phyloP scores from a whole-genome alignment of 2,113 vertebrate species.

The Lanius ludovicianus region DNA sequence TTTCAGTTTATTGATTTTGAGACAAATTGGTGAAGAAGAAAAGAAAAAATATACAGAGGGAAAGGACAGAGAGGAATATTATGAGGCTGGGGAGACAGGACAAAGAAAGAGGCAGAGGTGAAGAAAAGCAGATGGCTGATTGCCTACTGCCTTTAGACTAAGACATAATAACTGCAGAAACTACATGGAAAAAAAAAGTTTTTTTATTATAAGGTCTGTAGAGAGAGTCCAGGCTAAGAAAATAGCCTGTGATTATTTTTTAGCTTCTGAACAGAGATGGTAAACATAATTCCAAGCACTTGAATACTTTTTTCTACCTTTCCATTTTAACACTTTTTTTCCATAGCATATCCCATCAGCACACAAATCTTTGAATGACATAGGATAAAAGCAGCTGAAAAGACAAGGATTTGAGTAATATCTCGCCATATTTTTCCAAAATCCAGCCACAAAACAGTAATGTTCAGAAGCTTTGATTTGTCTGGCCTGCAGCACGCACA shows the following conservation, averaged over 20 bases:
- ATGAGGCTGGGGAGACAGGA: not conserved
- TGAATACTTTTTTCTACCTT: not conserved
- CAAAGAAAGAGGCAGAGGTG: not conserved
- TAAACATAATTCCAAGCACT: not conserved
- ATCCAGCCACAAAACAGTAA: not conserved
- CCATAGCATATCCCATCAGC: not conserved
- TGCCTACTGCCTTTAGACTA: not conserved
- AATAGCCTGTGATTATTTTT: not conserved
- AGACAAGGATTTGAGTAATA: not conserved
- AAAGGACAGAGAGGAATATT: not conserved
- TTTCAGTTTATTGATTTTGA: not conserved
- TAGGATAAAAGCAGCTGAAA: not conserved
- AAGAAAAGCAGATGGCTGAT: not conserved
- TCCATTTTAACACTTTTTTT: not conserved
- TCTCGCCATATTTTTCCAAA: not conserved
- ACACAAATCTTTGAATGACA: not conserved
- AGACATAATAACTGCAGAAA: not conserved
- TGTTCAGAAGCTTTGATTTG: not conserved
- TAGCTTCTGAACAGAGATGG: not conserved
- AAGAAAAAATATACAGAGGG: not conserved
- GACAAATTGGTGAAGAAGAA: not conserved
- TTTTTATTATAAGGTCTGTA: not conserved
- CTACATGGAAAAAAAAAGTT: not conserved
- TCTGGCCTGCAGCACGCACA: not conserved
- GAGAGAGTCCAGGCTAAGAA: not conserved